A percentile compares a stretch with the other conserved stretches of the same genome.
Evolutionary conservation across 2,888 invertebrate genomes (phyloP).

Genomic region (Drosophila bunnanda): DNA sequence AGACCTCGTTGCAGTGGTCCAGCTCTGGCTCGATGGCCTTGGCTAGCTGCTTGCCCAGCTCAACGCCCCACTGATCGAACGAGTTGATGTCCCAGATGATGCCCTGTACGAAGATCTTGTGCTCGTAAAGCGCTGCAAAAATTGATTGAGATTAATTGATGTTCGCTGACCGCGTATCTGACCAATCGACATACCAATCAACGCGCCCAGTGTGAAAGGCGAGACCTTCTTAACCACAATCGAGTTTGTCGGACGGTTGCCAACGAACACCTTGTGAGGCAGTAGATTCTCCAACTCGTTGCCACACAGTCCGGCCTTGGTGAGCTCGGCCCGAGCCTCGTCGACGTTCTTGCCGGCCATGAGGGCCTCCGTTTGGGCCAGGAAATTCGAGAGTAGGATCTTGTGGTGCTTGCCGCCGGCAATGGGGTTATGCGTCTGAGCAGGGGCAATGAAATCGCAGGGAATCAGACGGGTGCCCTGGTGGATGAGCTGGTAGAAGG

Average conservation of each 20-base stretch:
- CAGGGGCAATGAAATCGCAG: conserved; percentile 98
- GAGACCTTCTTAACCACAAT: conserved; percentile 96
- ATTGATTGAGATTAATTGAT: conserved; percentile 26
- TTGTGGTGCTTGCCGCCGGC: conserved; percentile 94
- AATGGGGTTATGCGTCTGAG: conserved; percentile 95
- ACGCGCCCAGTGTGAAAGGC: conserved; percentile 95
- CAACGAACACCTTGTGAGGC: conserved; percentile 98
- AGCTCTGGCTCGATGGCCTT: conserved; percentile 99
- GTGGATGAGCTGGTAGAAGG: conserved; percentile 99
- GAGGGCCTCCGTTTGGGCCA: conserved; percentile 99
- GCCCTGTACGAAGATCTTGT: conserved; percentile 99
- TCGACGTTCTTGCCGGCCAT: conserved; percentile 90
- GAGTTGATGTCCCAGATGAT: conserved; percentile 99
- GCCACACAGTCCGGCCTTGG: conserved; percentile 90
- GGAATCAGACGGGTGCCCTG: conserved; percentile 94
- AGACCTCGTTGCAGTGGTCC: conserved; percentile 87
- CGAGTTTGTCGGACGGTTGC: conserved; percentile 98
- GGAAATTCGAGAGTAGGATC: conserved; percentile 97
- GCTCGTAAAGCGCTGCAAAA: conserved; percentile 95
- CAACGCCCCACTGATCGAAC: conserved; percentile 99
- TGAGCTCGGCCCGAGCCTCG: conserved; percentile 90
- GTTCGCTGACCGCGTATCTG: too few species aligned
- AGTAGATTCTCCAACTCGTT: conserved; percentile 91
- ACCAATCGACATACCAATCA: conserved; percentile 91
- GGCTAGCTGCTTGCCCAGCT: conserved; percentile 98